Percentiles rank a stretch among this genome's conserved stretches.
Evolutionary conservation across 1,140 invertebrate species (phyloP).

Genomic region (Lordiphosa collinella): DNA sequence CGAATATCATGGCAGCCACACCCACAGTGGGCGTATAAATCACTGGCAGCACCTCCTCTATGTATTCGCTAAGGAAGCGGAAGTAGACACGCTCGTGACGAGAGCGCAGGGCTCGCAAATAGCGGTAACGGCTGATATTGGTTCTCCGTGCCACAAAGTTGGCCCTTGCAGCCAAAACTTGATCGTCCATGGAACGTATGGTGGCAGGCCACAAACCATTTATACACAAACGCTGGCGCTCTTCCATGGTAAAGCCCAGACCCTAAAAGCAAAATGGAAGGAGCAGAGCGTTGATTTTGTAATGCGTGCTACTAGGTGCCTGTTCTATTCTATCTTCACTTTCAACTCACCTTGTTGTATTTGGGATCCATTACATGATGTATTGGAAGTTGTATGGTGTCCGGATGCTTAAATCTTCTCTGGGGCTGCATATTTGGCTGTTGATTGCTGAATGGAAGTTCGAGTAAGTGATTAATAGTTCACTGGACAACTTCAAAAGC

Average conservation of each 20-base stretch:
- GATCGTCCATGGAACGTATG: conserved; percentile 91
- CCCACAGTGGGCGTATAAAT: conserved; percentile 82
- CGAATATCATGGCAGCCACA: conserved; percentile 84
- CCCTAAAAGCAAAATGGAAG: too few relatives aligned
- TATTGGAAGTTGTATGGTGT: not conserved
- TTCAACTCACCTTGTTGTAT: conserved; percentile 35
- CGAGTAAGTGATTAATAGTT: not conserved
- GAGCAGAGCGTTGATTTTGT: too few relatives aligned
- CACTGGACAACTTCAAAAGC: not conserved
- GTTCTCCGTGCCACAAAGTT: conserved; percentile 88
- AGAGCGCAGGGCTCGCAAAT: conserved; percentile 88
- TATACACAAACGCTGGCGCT: conserved; percentile 80
- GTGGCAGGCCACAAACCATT: conserved; percentile 90
- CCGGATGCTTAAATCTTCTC: not conserved
- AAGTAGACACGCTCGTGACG: conserved; percentile 97
- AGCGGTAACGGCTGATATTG: conserved; percentile 91
- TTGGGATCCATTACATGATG: not conserved
- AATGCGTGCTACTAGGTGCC: too few relatives aligned
- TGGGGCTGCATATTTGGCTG: not conserved
- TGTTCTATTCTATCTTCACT: too few relatives aligned
- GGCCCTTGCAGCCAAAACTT: conserved; percentile 86
- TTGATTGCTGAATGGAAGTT: not conserved
- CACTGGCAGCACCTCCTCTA: conserved; percentile 91
- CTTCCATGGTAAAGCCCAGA: conserved; percentile 24
- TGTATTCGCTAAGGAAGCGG: conserved; percentile 92